Percentiles rank a stretch among this genome's conserved stretches.
These are phyloP conservation scores for Leptoclinus maculatus DNA, from an alignment of 2,797 vertebrate species.

Conservation along the genomic window DNA sequence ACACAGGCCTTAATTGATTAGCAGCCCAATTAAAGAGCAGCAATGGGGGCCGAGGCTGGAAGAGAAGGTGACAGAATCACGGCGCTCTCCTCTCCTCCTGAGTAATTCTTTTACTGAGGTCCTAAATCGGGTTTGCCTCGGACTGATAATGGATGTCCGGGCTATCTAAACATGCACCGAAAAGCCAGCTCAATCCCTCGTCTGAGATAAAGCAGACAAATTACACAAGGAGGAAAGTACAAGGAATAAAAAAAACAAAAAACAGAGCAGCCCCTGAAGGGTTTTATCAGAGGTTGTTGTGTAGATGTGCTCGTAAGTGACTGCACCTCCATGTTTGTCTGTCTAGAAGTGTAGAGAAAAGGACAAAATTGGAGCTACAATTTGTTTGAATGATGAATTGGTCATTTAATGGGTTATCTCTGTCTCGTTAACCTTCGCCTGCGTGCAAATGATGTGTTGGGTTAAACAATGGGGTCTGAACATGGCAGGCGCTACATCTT, in stretches of 20 bases:
- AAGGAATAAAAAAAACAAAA: conserved; percentile 12
- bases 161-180: conserved; percentile 72
- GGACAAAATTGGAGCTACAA: conserved; percentile 22
- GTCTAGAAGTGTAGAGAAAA: conserved; percentile 11
- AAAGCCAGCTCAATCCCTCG: conserved; percentile 50
- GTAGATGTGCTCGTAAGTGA: not conserved
- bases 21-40: conserved; percentile 66
- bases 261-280: conserved; percentile 9
- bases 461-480: conserved; percentile 65
- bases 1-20: conserved; percentile 64
- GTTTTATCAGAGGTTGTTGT: conserved; percentile 21
- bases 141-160: conserved; percentile 75
- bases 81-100: conserved; percentile 35
- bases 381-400: conserved; percentile 55
- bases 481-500: conserved; percentile 59
- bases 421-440: conserved; percentile 69
- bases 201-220: conserved; percentile 71
- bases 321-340: conserved; percentile 1
- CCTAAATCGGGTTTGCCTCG: conserved; percentile 71
- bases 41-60: conserved; percentile 16
- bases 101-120: conserved; percentile 61
- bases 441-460: conserved; percentile 61
- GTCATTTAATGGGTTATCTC: conserved; percentile 61
- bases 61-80: conserved; percentile 47
- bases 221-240: conserved; percentile 54